Base-by-base conservation (phyloP, 2,113 vertebrate species). In the Arenaria interpres region DNA sequence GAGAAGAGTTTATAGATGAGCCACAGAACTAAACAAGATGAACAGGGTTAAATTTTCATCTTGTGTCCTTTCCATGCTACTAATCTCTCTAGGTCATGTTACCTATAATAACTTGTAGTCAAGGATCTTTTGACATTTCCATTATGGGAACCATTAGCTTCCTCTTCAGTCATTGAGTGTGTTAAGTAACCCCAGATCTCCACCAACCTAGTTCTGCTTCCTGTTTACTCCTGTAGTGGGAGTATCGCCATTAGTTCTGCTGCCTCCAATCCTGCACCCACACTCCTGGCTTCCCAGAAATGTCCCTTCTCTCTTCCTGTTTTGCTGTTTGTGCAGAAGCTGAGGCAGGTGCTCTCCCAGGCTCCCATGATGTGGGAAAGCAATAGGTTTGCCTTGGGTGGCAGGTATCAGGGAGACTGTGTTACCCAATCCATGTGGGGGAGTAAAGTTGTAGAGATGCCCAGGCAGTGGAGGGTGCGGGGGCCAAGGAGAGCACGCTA, bases 341-440 rank as follows among this genome's bases (percentile, higher is more conserved):
- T 60, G 63, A 62, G 57, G 35, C 14, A 53, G 51, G 19, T 60
- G 53, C 33, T 89, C 35, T 51, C 50, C 35, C 24, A 13, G 35
- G 33, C 45, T 88, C 72, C 27, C 35, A 72, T 5, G 3, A 13
- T 0, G 0, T 5, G 12, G 28, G 19, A 78, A 90, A 57, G 19
- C 24, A 57, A 21, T 24, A 21, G 1, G 3, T 78, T 87, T 82
- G 45, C 17, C 27, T 39, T 19, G 57, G 33, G 37, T 54, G 30
- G 46, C 64, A 90, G 67, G 43, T 22, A 56, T 12, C 23, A 21
- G 39, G 14, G 45, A 88, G 66, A n/a, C 6, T 62, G 20, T 48
- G 91, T 60, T 37, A 76, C 39, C 59, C 57, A 81, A 0, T 11
- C 35, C 6, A 0, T 23, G 27, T 2, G 0, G 3, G 60, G 22